phyloP scores from a whole-genome alignment of 2,113 vertebrate species.

The Mellivora capensis region DNA sequence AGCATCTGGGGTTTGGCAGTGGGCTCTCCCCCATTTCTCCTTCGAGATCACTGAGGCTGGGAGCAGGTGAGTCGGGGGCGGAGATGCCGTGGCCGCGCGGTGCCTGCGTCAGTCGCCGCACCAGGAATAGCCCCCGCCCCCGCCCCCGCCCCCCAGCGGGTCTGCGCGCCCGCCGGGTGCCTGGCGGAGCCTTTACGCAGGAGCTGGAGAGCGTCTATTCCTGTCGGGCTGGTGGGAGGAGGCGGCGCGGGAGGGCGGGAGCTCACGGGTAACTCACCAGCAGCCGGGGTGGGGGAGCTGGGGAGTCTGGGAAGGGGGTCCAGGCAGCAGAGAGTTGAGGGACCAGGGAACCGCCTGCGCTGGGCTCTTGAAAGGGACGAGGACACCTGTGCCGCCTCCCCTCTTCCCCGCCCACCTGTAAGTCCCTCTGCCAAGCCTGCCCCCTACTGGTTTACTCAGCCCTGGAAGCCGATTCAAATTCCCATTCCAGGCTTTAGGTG shows the following conservation, averaged over 20 bases:
- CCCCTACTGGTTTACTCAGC: conserved; percentile 45
- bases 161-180: conserved; percentile 48
- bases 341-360: background rate
- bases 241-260: conserved; percentile 66
- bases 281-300: conserved; percentile 41
- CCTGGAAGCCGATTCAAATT: background rate
- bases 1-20: background rate
- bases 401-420: background rate
- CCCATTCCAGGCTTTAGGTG: background rate
- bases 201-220: conserved; percentile 69
- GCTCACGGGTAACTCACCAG: conserved; percentile 53
- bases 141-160: conserved; percentile 64
- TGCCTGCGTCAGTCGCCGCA: conserved; percentile 68
- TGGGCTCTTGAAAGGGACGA: background rate
- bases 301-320: conserved; percentile 7
- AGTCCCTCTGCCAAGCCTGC: conserved; percentile 41
- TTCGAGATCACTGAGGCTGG: conserved; percentile 51
- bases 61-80: conserved; percentile 72
- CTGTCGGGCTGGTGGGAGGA: conserved; percentile 74
- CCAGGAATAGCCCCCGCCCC: conserved; percentile 75
- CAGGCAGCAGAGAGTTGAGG: background rate
- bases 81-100: conserved; percentile 53
- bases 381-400: background rate
- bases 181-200: conserved; percentile 65
- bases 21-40: conserved; percentile 41